Base-by-base conservation (phyloP, 2,113 vertebrate species). In the Halcyon malimbica region DNA sequence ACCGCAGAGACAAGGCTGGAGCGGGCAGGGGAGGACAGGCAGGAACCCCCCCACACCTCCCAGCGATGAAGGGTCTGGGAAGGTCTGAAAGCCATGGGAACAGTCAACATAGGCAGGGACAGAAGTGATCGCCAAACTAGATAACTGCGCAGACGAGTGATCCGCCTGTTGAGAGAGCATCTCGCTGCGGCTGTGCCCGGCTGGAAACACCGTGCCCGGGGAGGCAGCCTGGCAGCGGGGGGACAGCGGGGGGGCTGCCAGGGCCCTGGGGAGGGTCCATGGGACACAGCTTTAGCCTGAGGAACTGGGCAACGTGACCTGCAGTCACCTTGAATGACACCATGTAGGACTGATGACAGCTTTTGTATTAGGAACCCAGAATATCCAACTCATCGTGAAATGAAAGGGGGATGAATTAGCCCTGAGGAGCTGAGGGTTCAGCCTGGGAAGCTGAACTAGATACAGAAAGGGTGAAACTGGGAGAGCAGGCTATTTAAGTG, bases 141-240 rank as follows among this genome's bases (percentile, higher is more conserved):
- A 90, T 78, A 77, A 87, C 28, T 1, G 54, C n/a, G 37, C 60
- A 65, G 85, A 35, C 15, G 0, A 71, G 71, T 80, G 91, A 83
- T 83, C 53, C 65, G 31, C 5, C 3, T 68, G 53, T 46, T 64
- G 88, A 92, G 76, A 89, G 89, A 87, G 29, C 65, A 44, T 59
- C 91, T 62, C 77, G 53, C 35, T 0, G 0, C 0, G 1, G 4
- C 46, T 0, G 0, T 60, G 50, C 44, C 44, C 0, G 1, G 60
- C 79, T 74, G 90, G 75, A 50, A 70, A 65, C 0, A 0, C 69
- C 1, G 0, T 13, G 39, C 23, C 59, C 4, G 5, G 71, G 50
- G 87, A 63, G 46, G 68, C 41, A 62, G 35, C 44, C 67, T 12
- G 73, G 63, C 5, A 0, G 37, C 4, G 4, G 23, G 0, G 15